A percentile compares a stretch with the other conserved stretches of the same genome.
Evolutionary conservation across 2,888 invertebrate genomes (phyloP).

Genomic region (Argynnis bischoffii): DNA sequence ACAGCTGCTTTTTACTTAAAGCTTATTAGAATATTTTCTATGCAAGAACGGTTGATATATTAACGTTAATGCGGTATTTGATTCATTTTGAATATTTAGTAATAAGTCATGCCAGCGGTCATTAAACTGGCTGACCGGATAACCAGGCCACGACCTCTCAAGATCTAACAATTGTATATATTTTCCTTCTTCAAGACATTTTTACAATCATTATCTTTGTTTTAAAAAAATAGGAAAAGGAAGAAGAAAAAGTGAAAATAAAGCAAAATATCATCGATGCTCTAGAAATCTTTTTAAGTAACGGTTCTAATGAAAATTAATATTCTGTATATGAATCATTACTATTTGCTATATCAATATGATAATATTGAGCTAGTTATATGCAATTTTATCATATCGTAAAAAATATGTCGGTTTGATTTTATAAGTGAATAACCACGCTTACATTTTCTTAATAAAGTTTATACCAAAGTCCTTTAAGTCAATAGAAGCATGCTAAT

Average conservation of each 20-base stretch:
- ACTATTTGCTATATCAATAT: no score
- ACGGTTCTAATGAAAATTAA: no score
- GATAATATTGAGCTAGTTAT: no score
- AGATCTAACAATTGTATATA: slow-evolving; percentile 10
- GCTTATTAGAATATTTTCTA: background rate
- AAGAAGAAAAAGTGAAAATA: background rate
- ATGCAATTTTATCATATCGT: no score
- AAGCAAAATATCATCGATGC: no score
- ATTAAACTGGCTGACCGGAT: slow-evolving; percentile 21
- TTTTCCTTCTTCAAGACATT: slow-evolving; percentile 8
- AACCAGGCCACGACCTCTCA: slow-evolving; percentile 19
- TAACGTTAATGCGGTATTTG: slow-evolving; percentile 5
- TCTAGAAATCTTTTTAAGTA: no score
- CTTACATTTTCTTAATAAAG: no score
- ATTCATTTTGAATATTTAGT: slow-evolving; percentile 11
- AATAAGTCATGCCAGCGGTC: slow-evolving; percentile 24
- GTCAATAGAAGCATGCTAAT: no score
- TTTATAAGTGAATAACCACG: no score
- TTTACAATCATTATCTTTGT: background rate
- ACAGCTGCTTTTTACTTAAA: background rate
- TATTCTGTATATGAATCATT: no score
- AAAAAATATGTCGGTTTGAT: no score
- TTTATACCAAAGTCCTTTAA: no score
- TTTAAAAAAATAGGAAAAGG: background rate
- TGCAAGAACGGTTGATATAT: background rate